These are phyloP conservation scores for Leptinotarsa haldemani DNA, from an alignment of 2,888 invertebrate species.

Conservation along the genomic window DNA sequence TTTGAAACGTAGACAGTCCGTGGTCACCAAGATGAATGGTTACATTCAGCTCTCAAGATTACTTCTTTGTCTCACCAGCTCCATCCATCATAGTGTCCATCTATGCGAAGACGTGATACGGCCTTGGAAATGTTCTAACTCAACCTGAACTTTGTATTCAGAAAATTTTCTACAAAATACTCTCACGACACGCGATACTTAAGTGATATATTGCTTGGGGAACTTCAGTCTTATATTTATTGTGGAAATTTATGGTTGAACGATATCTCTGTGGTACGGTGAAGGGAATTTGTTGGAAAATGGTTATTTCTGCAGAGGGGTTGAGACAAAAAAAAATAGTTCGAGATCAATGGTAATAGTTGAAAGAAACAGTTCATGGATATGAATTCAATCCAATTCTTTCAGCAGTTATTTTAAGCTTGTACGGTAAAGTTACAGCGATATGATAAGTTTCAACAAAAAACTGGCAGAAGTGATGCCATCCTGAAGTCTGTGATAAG, in stretches of 20 bases:
- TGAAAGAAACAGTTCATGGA: not conserved
- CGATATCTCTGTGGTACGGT: conserved; percentile 29
- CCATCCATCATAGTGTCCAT: conserved; percentile 59
- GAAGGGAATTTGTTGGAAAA: not conserved
- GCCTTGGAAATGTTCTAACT: conserved; percentile 35
- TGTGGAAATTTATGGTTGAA: conserved; percentile 45
- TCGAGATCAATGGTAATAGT: not conserved
- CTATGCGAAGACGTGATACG: conserved; percentile 44
- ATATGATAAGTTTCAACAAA: too few species aligned
- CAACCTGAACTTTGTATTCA: conserved; percentile 38
- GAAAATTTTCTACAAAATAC: conserved; percentile 41
- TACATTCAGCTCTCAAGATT: conserved; percentile 56
- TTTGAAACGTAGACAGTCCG: conserved; percentile 46
- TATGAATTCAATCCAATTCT: not conserved
- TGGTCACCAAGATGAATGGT: conserved; percentile 58
- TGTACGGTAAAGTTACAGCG: too few species aligned
- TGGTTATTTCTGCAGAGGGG: not conserved
- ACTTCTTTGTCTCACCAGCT: conserved; percentile 53
- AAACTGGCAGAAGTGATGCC: too few species aligned
- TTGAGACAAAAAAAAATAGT: not conserved
- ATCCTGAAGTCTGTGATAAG: too few species aligned
- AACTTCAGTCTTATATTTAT: conserved; percentile 48
- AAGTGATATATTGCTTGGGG: conserved; percentile 48
- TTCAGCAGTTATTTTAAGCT: too few species aligned
- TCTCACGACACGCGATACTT: conserved; percentile 38